Evolutionary conservation across 2,797 vertebrate genomes (phyloP), one percentile per base, ranked within the genome.

Genomic region (Sphenodon punctatus): DNA sequence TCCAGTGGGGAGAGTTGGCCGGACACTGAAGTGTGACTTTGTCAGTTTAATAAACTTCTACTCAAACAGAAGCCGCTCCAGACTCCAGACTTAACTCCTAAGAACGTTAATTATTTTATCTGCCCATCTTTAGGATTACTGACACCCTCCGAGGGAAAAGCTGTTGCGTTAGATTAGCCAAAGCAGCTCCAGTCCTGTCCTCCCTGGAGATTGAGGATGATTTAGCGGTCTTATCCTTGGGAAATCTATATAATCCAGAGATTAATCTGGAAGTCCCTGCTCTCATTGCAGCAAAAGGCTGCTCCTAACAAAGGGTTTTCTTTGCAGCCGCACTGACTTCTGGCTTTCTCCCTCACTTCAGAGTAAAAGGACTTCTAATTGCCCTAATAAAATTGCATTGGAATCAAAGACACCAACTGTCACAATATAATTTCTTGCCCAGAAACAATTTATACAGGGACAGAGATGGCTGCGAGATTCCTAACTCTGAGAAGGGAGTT

Each of bases 41-140:
- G 88, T 92, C 88, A 89, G 45, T 92, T 91, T 89, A 92, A 94
- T 94, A 86, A 92, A 3, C 63, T 87, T 76, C 75, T 88, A 75
- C 70, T 89, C 23, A 71, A 84, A 78, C 82, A 91, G 87, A 90
- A 92, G 87, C 86, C 87, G 89, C 84, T 92, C 66, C 82, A 88
- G 82, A 73, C 87, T 84, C 85, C 90, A 84, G 89, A 88, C 48
- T 87, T 89, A 92, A 93, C 90, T 90, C 89, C 84, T 85, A 87
- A 92, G 90, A 93, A 90, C 85, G 93, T 88, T 92, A 92, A 93
- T 91, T 92, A 91, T 88, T 91, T 93, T 90, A 91, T 91, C 90
- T 80, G 92, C 90, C 92, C 92, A 92, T 91, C 91, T 91, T 92
- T 20, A 65, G 86, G 89, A 91, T 92, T 94, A 89, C 87, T 89